Base-by-base conservation (phyloP, 1,140 invertebrate species). In the Philaenus spumarius region DNA sequence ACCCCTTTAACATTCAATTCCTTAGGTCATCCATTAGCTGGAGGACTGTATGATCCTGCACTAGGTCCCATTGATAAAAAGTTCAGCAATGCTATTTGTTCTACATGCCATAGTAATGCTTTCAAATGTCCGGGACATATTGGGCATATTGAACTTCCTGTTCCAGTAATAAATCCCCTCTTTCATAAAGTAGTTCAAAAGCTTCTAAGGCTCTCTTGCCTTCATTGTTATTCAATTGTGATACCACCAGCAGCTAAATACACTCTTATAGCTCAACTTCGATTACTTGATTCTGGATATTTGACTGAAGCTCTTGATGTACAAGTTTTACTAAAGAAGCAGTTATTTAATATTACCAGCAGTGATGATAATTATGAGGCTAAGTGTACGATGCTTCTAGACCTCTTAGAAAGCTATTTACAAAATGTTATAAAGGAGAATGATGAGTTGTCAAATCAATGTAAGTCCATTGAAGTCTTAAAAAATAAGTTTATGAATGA, bases 81-180 rank as follows among this genome's bases (percentile, higher is more conserved):
- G 68, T 86, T 91, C 9, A 30, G 26, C 9, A 30, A 30, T 30
- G 3, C 26, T 57, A 74, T 80, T 6, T 98, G 96, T 75, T 72
- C 73, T 11, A 97, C 94, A 14, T 98, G 96, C 74, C 78, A 80
- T 5, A 79, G 85, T 58, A 79, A 74, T 60, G 67, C 78, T n/a
- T 64, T 75, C 11, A 75, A 82, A 57, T 99, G 96, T 74, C 82
- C 86, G 1, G 96, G 97, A 2, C 97, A 99, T 75, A 87, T 95
- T 76, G 96, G 96, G 0, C 91, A 97, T 68, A 96, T 99, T 59
- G 85, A 87, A 58, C 74, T 99, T n/a, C 90, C 93, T 2, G 72
- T 97, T 2, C 83, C 91, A 6, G 86, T 95, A 1, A 86, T 93
- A 40, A 98, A 98, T 81, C 95, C 96, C 2, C 65, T 98, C 26